Evolutionary conservation across 2,888 invertebrate species (phyloP).

Genomic region (Odontothrips loti): DNA sequence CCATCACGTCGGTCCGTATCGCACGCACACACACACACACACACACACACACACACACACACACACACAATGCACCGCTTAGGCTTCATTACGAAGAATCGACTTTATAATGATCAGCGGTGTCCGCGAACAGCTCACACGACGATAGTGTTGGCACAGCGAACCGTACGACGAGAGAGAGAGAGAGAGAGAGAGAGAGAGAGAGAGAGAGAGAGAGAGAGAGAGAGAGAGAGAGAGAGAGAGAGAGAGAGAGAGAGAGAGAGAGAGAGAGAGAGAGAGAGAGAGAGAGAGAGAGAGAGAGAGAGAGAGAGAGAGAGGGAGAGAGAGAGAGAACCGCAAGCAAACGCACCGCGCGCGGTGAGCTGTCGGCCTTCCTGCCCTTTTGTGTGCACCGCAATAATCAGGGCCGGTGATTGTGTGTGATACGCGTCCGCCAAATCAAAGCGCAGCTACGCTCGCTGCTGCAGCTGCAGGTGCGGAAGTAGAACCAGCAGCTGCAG

Average conservation of each 20-base stretch:
- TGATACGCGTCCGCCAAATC: too few species aligned
- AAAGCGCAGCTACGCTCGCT: too few species aligned
- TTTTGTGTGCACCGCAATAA: not conserved
- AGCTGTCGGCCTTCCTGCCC: not conserved
- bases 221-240: constrained; percentile 25
- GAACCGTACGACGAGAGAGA: constrained; percentile 36
- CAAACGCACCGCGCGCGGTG: not conserved
- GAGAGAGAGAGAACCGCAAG: not conserved
- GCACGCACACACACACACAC: too few species aligned
- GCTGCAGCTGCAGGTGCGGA: too few species aligned
- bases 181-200: constrained; percentile 38
- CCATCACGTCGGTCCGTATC: not conserved
- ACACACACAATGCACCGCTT: not conserved
- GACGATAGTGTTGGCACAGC: too few species aligned
- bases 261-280: constrained; percentile 9
- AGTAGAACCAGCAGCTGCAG: too few species aligned
- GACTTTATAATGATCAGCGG: too few species aligned
- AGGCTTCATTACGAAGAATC: not conserved
- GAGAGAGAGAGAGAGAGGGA: not conserved
- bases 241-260: constrained; percentile 19
- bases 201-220: constrained; percentile 32
- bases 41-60: not conserved
- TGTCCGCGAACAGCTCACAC: too few species aligned
- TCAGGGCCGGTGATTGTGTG: not conserved
- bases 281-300: not conserved